Conservation (phyloP, 2,888 invertebrate species). For the Apantesis nais region DNA sequence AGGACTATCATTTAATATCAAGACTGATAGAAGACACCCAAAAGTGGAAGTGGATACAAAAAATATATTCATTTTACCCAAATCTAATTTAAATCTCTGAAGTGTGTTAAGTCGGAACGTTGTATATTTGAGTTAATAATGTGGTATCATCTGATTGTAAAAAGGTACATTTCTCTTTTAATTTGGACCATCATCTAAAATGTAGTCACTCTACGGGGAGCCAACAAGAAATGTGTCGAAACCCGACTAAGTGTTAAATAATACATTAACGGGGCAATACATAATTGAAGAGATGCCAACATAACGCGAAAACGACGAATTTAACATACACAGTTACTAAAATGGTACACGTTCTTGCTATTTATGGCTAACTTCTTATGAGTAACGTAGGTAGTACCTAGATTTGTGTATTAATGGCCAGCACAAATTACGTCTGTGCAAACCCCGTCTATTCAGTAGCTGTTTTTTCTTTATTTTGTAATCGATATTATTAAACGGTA, state of each 20-base stretch:
- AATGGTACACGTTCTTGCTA: conserved; percentile 45
- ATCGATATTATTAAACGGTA: too few species aligned
- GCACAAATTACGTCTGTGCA: not conserved
- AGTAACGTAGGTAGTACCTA: conserved; percentile 1
- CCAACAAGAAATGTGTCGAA: conserved; percentile 74
- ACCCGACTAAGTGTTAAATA: conserved; percentile 78
- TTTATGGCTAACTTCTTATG: conserved; percentile 20
- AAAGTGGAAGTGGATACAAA: too few species aligned
- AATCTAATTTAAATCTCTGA: too few species aligned
- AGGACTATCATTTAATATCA: too few species aligned
- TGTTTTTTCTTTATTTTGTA: too few species aligned
- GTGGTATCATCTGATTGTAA: not conserved
- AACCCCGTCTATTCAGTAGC: too few species aligned
- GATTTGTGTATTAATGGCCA: not conserved
- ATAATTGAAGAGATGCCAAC: conserved; percentile 71
- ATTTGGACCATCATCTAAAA: conserved; percentile 49
- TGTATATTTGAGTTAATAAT: not conserved
- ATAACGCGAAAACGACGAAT: conserved; percentile 52
- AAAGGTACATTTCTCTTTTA: conserved; percentile 9
- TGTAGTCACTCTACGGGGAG: conserved; percentile 68
- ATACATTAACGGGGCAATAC: conserved; percentile 78
- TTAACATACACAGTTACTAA: conserved; percentile 39
- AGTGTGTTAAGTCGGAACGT: not conserved
- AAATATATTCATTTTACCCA: too few species aligned
- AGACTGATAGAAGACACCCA: too few species aligned